A percentile compares a stretch with the other conserved stretches of the same genome.
Evolutionary conservation across 2,888 invertebrate species (phyloP).

Genomic region (Stramonita haemastoma): DNA sequence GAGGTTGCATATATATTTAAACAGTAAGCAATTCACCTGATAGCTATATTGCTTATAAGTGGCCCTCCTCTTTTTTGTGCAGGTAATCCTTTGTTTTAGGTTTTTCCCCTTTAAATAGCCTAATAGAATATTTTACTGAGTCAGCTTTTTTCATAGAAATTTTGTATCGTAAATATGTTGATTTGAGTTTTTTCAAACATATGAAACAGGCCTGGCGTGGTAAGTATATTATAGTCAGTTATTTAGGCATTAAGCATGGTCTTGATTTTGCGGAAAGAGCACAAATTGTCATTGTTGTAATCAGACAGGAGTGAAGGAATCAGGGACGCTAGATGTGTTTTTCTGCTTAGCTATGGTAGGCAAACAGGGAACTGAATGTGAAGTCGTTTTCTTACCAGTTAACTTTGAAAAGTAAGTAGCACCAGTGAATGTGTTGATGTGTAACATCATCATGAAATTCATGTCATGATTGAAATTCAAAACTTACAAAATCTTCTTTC

Average conservation of each 20-base stretch:
- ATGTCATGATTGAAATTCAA: slow-evolving; percentile 37
- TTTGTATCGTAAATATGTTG: background rate
- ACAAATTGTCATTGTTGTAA: background rate
- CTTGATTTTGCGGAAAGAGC: background rate
- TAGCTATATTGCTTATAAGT: no score
- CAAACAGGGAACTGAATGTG: background rate
- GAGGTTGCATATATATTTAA: no score
- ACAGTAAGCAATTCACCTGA: no score
- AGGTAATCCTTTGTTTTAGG: background rate
- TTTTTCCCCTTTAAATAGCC: background rate
- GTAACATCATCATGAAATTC: background rate
- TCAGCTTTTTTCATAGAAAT: background rate
- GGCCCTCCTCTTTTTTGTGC: background rate
- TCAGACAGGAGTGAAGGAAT: background rate
- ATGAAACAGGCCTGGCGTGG: background rate
- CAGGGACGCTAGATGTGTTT: background rate
- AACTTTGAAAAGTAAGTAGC: background rate
- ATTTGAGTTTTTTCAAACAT: background rate
- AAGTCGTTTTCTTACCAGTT: background rate
- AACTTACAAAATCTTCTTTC: slow-evolving; percentile 72
- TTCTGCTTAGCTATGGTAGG: no score
- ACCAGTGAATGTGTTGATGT: slow-evolving; percentile 10
- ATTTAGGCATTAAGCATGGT: background rate
- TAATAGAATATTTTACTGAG: background rate
- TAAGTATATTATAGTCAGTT: background rate